phyloP scores from a whole-genome alignment of 2,113 vertebrate genomes.

The Himantopus leucocephalus region DNA sequence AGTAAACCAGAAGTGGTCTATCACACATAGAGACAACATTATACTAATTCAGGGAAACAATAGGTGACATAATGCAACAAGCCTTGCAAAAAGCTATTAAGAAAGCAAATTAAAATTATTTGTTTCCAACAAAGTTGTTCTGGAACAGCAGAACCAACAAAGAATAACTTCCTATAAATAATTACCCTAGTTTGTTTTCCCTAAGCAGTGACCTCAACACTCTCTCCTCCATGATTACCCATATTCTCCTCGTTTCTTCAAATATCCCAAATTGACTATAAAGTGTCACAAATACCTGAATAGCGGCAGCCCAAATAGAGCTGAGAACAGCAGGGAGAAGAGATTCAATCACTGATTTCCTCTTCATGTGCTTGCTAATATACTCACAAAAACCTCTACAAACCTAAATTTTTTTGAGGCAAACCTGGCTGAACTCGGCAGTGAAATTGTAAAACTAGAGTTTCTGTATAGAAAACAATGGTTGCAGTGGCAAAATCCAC shows the following conservation, averaged over 20 bases:
- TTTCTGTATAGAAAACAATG: not conserved
- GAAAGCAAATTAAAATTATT: not conserved
- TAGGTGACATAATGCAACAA: rapidly evolving
- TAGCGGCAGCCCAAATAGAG: not conserved
- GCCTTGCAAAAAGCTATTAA: not conserved
- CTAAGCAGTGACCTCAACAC: not conserved
- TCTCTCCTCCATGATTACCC: not conserved
- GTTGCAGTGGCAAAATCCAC: not conserved
- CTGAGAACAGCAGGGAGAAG: not conserved
- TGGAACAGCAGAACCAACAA: not conserved
- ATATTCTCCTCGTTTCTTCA: not conserved
- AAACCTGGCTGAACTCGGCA: not conserved
- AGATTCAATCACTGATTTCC: not conserved
- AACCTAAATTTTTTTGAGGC: not conserved
- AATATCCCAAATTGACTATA: not conserved
- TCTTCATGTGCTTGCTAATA: not conserved
- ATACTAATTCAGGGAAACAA: not conserved
- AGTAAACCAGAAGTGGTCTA: not conserved
- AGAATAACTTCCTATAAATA: not conserved
- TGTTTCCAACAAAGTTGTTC: not conserved
- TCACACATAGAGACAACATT: not conserved
- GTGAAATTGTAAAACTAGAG: not conserved
- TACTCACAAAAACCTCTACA: not conserved
- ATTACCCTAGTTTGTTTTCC: not conserved
- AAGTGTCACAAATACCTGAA: not conserved